Evolutionary conservation across 2,797 vertebrate genomes (phyloP), one percentile per base, ranked within the genome.

Genomic region (Helarctos malayanus): DNA sequence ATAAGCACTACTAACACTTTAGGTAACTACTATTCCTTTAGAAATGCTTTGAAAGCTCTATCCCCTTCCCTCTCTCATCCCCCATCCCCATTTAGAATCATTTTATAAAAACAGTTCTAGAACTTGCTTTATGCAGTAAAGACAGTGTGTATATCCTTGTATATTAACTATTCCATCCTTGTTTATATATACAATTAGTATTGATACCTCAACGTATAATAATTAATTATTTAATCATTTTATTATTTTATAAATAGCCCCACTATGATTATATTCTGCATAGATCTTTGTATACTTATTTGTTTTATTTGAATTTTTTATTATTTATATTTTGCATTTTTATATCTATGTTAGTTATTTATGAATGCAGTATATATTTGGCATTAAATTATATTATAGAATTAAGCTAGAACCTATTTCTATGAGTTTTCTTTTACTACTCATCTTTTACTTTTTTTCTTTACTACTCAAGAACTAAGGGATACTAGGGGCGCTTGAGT

Each of bases 391-490:
- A 54, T 13, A 4, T 75, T 73, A 57, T 54, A 65, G 5, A 90
- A 86, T 86, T 92, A 82, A 91, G 38, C 5, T 69, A 41, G 0
- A 76, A 45, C 1, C 56, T 89, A 87, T 92, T 84, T 88, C 7
- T 94, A 65, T 85, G 27, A 93, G 73, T 88, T 91, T 94, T 32
- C 11, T 16, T 88, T 95, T 75, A 81, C 41, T 45, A 41, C 6
- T 79, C 9, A 38, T 73, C 7, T 73, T 95, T 96, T 56, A 91
- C 79, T 89, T 92, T 68, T 68, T 68, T 68, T 68, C 65, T 68
- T 68, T 68, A 19, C n/a, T 68, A 68, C 18, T 68, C 49, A 96
- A 81, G 25, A 75, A 84, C 45, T 65, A 71, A 82, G 41, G 41
- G 45, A 71, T 5, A 41, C 0, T 89, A 86, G 47, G 65, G n/a